These are phyloP conservation scores for Agapostemon virescens DNA, from an alignment of 2,888 invertebrate species.

Conservation along the genomic window DNA sequence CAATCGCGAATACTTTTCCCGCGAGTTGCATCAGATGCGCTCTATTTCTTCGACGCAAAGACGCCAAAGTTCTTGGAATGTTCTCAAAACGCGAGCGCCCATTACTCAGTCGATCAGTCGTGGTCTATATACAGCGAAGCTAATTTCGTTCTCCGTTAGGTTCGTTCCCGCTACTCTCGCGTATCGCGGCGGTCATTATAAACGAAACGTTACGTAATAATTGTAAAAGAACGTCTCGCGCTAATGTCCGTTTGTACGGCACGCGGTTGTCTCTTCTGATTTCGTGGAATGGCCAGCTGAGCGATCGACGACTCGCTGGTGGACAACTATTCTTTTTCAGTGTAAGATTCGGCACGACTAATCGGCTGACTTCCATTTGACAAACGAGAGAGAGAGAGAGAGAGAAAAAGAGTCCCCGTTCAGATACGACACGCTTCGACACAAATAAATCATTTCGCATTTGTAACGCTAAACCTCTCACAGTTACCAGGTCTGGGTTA, in stretches of 20 bases:
- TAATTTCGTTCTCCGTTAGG: not conserved
- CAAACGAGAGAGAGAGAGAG: not conserved
- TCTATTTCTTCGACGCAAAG: not conserved
- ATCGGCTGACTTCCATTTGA: not conserved
- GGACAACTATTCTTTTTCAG: too few species aligned
- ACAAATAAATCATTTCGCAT: too few species aligned
- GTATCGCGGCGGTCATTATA: conserved; percentile 2
- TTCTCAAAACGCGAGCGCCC: not conserved
- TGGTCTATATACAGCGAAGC: not conserved
- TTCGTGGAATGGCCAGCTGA: not conserved
- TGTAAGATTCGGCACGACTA: too few species aligned
- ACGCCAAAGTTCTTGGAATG: not conserved
- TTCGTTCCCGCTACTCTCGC: not conserved
- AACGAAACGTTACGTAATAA: conserved; percentile 38
- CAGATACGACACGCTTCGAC: not conserved
- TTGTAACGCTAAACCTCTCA: too few species aligned
- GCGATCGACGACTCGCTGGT: too few species aligned
- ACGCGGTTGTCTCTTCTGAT: not conserved
- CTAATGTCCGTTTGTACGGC: not conserved
- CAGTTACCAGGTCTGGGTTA: too few species aligned
- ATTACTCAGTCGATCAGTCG: not conserved
- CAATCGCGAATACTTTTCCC: not conserved
- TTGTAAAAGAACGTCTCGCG: not conserved
- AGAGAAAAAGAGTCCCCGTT: too few species aligned
- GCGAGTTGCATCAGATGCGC: not conserved